These are phyloP conservation scores for Poecilia wingei DNA, from an alignment of 2,797 vertebrate genomes.

Conservation along the genomic window DNA sequence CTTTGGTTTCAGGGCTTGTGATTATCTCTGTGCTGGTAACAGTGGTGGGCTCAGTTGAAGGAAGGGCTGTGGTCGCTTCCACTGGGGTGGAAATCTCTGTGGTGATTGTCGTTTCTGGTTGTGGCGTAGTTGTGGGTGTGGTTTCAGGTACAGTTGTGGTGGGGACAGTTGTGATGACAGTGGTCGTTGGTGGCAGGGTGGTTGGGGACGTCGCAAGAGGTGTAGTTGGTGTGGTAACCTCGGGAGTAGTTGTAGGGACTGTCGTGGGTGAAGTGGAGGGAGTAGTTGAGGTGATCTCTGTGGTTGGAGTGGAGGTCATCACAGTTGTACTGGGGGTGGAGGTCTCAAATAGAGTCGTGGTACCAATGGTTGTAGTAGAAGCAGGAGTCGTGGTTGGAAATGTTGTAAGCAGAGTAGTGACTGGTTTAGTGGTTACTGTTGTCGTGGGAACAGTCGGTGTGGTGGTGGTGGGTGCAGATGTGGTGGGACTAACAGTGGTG, in stretches of 20 bases:
- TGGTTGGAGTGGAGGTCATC: constrained; percentile 35
- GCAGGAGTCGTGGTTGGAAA: constrained; percentile 46
- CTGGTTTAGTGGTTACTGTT: constrained; percentile 47
- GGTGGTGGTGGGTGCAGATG: constrained; percentile 45
- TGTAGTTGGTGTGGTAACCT: constrained; percentile 27
- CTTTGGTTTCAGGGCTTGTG: constrained; percentile 57
- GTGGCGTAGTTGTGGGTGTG: constrained; percentile 21
- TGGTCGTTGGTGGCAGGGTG: constrained; percentile 19
- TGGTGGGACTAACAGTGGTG: constrained; percentile 49
- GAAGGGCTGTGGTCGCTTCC: constrained; percentile 39
- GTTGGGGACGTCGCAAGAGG: constrained; percentile 34
- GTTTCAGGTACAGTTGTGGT: constrained; percentile 33
- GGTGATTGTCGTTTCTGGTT: constrained; percentile 30
- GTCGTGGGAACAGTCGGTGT: constrained; percentile 47
- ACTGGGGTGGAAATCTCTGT: constrained; percentile 48
- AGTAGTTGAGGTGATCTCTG: constrained; percentile 25
- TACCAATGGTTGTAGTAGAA: constrained; percentile 41
- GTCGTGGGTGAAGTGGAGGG: constrained; percentile 42
- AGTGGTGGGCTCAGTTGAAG: constrained; percentile 41
- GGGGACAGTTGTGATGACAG: constrained; percentile 24
- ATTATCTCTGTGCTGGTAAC: constrained; percentile 48
- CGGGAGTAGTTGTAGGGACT: constrained; percentile 38
- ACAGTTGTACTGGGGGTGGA: constrained; percentile 53
- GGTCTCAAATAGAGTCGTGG: constrained; percentile 35
- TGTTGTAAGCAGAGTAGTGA: constrained; percentile 36